A percentile compares a stretch with the other conserved stretches of the same genome.
Conservation (phyloP, 1,140 invertebrate genomes). For the Anastatus disparis region DNA sequence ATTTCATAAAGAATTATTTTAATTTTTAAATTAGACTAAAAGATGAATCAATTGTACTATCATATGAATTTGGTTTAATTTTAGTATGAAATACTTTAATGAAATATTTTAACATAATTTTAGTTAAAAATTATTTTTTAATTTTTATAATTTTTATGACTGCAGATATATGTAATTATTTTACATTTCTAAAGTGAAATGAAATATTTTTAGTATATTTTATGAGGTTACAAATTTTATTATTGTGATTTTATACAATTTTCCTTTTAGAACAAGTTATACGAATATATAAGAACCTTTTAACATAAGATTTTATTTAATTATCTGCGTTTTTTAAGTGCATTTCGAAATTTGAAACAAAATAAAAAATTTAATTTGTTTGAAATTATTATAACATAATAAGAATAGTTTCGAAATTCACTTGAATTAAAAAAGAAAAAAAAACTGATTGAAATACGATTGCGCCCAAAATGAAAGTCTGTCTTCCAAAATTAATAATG, state of each 20-base stretch:
- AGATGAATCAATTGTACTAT: too few relatives aligned
- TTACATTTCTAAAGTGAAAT: background rate
- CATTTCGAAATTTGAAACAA: background rate
- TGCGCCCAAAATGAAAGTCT: conserved; percentile 20
- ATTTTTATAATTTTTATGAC: background rate
- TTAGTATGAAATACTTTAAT: background rate
- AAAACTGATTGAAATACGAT: background rate
- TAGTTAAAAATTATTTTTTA: background rate
- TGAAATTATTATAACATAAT: too few relatives aligned
- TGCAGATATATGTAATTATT: background rate
- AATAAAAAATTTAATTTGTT: background rate
- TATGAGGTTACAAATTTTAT: background rate
- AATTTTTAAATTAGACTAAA: too few relatives aligned
- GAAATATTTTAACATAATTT: background rate
- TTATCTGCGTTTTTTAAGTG: background rate
- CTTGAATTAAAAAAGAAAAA: background rate
- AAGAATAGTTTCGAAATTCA: background rate
- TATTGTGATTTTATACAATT: conserved; percentile 18
- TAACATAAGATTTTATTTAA: background rate
- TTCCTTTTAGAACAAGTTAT: too few relatives aligned
- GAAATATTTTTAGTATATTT: background rate
- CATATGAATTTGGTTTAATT: too few relatives aligned
- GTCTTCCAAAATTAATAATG: conserved; percentile 36
- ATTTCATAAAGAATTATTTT: too few relatives aligned
- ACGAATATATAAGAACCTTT: conserved; percentile 1